Evolutionary conservation across 2,113 vertebrate genomes (phyloP), one percentile per base, ranked within the genome.

Genomic region (Leucosticte australis): DNA sequence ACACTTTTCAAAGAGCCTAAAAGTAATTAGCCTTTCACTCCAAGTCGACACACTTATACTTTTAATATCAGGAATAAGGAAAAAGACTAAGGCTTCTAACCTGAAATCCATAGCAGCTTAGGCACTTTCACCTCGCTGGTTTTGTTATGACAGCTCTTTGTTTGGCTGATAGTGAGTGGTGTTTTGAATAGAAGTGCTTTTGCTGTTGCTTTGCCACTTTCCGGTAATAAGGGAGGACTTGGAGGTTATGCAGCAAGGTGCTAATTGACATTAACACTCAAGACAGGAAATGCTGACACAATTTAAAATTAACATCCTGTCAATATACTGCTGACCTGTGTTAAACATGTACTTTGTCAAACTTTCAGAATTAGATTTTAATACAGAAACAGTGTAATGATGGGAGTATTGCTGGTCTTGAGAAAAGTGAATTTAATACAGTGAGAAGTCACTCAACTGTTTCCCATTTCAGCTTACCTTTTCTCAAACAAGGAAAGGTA

Each of bases 231-330:
- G 87, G 94, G 92, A 94, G 90, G 92, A 89, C 89, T 94, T 83
- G 82, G 89, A 94, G 95, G 71, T 96, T 90, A 97, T 95, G 94
- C 96, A 95, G 96, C 94, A 95, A 97, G 88, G 96, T 97, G 96
- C 94, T 96, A 96, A 90, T 96, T 93, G 95, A 95, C 94, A 85
- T 92, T 94, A 77, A 91, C 83, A 71, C 84, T 96, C 87, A 62
- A 90, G 88, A 90, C 96, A 96, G 97, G 97, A 97, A 97, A 97
- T 92, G 96, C 95, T 97, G 97, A 97, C 97, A 96, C 96, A 91
- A 87, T 96, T 97, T 91, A 96, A 97, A 97, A 96, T 96, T 92
- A 94, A 93, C 89, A 95, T 53, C 85, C 84, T 96, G 90, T 93
- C 90, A 91, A 91, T 89, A 94, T 46, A 89, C 71, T 76, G 60